These are phyloP conservation scores for Bergia sp. DNA, from an alignment of 92 coral and sea anemone species.

Conservation along the genomic window DNA sequence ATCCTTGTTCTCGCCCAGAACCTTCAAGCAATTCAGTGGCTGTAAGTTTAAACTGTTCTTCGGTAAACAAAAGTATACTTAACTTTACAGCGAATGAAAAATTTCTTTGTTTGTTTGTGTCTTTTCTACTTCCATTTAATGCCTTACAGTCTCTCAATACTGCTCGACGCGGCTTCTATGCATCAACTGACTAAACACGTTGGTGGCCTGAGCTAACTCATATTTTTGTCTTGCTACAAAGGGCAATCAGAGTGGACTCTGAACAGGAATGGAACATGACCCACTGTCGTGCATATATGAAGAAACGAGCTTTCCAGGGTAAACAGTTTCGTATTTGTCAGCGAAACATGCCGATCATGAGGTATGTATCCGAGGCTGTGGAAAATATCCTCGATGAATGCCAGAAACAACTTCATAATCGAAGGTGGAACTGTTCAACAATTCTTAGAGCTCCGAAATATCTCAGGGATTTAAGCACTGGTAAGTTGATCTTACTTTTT, in stretches of 20 bases:
- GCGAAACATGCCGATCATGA: conserved; percentile 69
- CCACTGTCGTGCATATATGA: conserved; percentile 53
- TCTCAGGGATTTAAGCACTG: conserved; percentile 71
- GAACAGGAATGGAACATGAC: conserved; percentile 64
- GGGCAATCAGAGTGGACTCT: conserved; percentile 49
- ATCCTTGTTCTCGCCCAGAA: conserved; percentile 37
- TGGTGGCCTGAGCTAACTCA: not conserved
- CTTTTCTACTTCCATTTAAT: not conserved
- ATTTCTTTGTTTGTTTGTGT: not conserved
- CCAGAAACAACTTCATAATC: conserved; percentile 55
- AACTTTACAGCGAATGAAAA: conserved; percentile 7
- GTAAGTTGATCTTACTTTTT: conserved; percentile 56
- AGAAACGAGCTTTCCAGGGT: conserved; percentile 64
- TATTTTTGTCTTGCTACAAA: conserved; percentile 29
- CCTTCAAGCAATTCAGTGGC: conserved; percentile 74
- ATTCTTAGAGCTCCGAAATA: conserved; percentile 70
- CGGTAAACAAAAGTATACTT: conserved; percentile 3
- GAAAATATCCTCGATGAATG: conserved; percentile 77
- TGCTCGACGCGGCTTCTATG: not conserved
- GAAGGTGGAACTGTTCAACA: conserved; percentile 89
- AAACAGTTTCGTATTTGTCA: conserved; percentile 78
- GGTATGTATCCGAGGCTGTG: conserved; percentile 84
- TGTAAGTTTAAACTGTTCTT: conserved; percentile 59
- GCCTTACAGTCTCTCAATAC: not conserved
- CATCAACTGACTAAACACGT: not conserved